Evolutionary conservation across 1,140 invertebrate species (phyloP).

Genomic region (Paramacrobiotus metropolitanus): DNA sequence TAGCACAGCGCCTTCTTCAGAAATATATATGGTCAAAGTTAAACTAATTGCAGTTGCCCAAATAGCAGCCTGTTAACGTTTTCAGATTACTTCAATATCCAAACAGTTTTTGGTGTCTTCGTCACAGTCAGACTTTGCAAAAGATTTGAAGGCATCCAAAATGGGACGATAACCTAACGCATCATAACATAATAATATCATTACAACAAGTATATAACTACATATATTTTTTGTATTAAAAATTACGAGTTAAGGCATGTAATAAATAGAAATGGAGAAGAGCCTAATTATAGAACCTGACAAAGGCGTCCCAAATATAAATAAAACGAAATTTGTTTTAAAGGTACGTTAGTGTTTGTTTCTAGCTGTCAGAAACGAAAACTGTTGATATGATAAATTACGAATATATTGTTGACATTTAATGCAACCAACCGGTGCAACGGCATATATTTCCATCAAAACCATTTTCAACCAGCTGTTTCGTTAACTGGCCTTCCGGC

Average conservation of each 20-base stretch:
- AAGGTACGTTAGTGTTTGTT: too few relatives aligned
- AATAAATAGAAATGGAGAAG: too few relatives aligned
- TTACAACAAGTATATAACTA: too few relatives aligned
- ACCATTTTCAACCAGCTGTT: constrained; percentile 37
- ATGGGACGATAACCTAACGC: constrained; percentile 66
- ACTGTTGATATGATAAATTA: neutral
- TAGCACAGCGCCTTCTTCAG: neutral
- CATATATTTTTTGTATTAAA: too few relatives aligned
- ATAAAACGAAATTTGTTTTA: neutral
- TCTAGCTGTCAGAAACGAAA: neutral
- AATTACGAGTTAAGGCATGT: too few relatives aligned
- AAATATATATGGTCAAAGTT: neutral
- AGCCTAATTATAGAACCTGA: too few relatives aligned
- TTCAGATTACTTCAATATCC: too few relatives aligned
- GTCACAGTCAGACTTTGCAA: constrained; percentile 17
- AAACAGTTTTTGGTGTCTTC: too few relatives aligned
- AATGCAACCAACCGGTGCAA: constrained; percentile 45
- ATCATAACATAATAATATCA: too few relatives aligned
- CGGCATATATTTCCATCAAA: constrained; percentile 65
- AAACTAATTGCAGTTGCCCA: neutral
- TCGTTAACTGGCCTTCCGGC: neutral
- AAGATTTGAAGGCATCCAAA: too few relatives aligned
- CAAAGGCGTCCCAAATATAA: too few relatives aligned
- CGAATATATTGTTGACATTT: neutral
- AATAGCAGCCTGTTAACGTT: neutral